Conservation (phyloP, 2,888 invertebrate genomes). For the Poecilus cupreus region DNA sequence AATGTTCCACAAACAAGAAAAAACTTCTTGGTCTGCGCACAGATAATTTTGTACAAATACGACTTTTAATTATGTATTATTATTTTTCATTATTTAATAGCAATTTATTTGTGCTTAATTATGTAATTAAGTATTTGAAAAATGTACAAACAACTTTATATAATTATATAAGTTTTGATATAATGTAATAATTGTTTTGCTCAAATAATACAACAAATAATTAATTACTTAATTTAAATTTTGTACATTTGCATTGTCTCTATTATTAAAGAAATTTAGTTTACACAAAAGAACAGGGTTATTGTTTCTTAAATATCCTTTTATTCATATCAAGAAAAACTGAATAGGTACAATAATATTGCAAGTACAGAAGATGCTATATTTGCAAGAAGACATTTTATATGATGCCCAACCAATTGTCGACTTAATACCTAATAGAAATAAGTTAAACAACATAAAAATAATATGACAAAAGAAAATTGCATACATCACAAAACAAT, state of each 20-base stretch:
- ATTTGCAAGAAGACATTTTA: slow-evolving; percentile 30
- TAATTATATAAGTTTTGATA: slow-evolving; percentile 27
- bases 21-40: slow-evolving; percentile 35
- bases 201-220: not conserved
- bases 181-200: slow-evolving; percentile 8
- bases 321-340: slow-evolving; percentile 48
- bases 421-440: slow-evolving; percentile 22
- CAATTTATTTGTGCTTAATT: slow-evolving; percentile 6
- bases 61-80: not conserved
- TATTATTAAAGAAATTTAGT: slow-evolving; percentile 31
- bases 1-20: slow-evolving; percentile 66
- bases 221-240: not conserved
- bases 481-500: not conserved
- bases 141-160: slow-evolving; percentile 32
- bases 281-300: not conserved
- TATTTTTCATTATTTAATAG: not conserved
- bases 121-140: not conserved
- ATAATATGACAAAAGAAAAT: not conserved
- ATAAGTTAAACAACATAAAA: slow-evolving; percentile 35
- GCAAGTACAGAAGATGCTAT: slow-evolving; percentile 35
- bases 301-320: not conserved
- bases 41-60: slow-evolving; percentile 48
- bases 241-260: slow-evolving; percentile 11
- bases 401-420: slow-evolving; percentile 14
- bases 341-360: slow-evolving; percentile 36